Evolutionary conservation across 2,113 vertebrate genomes (phyloP).

Genomic region (Carassius auratus): DNA sequence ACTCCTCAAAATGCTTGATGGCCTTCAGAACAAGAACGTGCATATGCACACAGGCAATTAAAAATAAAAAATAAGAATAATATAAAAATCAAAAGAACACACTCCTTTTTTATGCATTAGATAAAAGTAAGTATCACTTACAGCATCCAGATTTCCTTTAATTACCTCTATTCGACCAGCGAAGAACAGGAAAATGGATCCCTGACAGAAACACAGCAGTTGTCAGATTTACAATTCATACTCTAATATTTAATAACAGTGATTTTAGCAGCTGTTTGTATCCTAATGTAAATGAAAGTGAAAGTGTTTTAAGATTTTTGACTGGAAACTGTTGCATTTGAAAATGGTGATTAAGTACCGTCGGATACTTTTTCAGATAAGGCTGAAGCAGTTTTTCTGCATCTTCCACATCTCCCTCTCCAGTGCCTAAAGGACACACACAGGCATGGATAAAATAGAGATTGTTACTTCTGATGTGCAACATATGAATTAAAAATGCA

Average conservation of each 20-base stretch:
- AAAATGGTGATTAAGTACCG: constrained; percentile 65
- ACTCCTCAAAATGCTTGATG: constrained; percentile 87
- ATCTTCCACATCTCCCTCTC: constrained; percentile 90
- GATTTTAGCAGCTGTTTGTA: background rate
- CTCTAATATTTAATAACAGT: background rate
- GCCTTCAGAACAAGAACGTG: constrained; percentile 75
- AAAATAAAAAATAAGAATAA: background rate
- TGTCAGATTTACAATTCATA: background rate
- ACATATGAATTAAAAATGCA: background rate
- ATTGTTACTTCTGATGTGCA: background rate
- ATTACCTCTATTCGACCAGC: constrained; percentile 96
- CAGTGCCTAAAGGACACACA: constrained; percentile 82
- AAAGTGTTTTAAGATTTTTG: background rate
- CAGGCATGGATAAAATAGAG: background rate
- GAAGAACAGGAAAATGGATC: constrained; percentile 98
- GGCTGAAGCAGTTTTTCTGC: constrained; percentile 91
- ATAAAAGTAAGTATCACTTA: constrained; percentile 70
- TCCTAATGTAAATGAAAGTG: no score
- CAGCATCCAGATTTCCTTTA: constrained; percentile 92
- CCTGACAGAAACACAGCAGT: constrained; percentile 73
- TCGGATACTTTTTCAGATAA: constrained; percentile 90
- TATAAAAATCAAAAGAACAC: background rate
- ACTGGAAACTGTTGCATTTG: background rate
- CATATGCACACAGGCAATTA: background rate
- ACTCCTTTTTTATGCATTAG: background rate